Evolutionary conservation across 1,140 invertebrate genomes (phyloP).

Genomic region (Drosophila micromelanica): DNA sequence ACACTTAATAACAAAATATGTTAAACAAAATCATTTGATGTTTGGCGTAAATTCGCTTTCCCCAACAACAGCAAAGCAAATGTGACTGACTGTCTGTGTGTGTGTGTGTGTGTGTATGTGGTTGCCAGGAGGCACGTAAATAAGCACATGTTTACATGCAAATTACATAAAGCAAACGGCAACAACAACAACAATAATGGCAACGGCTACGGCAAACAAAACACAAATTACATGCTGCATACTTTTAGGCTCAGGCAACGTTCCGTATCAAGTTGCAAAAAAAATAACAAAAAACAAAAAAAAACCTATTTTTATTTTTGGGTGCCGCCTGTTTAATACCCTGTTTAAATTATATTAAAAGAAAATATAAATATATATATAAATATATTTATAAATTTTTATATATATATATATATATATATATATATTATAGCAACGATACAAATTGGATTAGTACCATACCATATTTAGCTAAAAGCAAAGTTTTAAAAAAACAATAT

Average conservation of each 20-base stretch:
- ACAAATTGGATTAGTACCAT: too few species aligned
- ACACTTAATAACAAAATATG: constrained; percentile 83
- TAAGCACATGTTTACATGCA: constrained; percentile 82
- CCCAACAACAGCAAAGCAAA: constrained; percentile 1
- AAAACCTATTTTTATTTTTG: not conserved
- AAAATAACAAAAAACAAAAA: constrained; percentile 2
- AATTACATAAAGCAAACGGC: constrained; percentile 79
- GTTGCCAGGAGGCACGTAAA: constrained; percentile 56
- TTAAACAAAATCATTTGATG: constrained; percentile 83
- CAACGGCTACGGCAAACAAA: constrained; percentile 65
- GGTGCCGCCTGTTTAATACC: not conserved
- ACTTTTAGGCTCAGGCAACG: constrained; percentile 65
- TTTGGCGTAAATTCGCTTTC: constrained; percentile 63
- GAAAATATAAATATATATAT: too few species aligned
- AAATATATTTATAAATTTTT: too few species aligned
- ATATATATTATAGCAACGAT: too few species aligned
- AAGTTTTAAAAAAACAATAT: too few species aligned
- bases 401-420: too few species aligned
- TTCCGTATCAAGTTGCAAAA: constrained; percentile 59
- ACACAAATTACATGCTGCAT: constrained; percentile 80
- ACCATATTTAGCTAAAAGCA: too few species aligned
- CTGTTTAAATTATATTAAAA: too few species aligned
- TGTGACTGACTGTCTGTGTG: constrained; percentile 14
- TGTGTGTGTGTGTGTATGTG: constrained; percentile 29
- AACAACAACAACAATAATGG: constrained; percentile 14